These are phyloP conservation scores for Asteroscopus sphinx DNA, from an alignment of 2,888 invertebrate genomes.

Conservation along the genomic window DNA sequence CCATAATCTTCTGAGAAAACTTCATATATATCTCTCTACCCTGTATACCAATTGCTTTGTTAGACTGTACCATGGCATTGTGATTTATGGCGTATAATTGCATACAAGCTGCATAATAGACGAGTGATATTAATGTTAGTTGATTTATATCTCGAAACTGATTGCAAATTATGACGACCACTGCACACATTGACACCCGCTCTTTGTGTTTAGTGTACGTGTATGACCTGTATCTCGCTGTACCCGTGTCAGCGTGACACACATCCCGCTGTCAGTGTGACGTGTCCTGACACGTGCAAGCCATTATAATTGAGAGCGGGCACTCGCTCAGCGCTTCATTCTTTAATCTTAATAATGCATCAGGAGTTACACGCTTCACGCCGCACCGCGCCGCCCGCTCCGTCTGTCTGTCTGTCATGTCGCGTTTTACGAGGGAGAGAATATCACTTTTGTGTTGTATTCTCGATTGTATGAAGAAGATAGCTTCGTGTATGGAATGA, in stretches of 20 bases:
- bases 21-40: too few species aligned
- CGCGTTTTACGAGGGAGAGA: not conserved
- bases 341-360: conserved; percentile 59
- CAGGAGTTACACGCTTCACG: conserved; percentile 6
- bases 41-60: too few species aligned
- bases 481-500: not conserved
- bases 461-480: not conserved
- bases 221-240: too few species aligned
- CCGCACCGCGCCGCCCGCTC: not conserved
- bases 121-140: too few species aligned
- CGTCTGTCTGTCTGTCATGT: not conserved
- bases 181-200: too few species aligned
- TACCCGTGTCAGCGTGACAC: not conserved
- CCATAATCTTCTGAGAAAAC: too few species aligned
- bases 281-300: conserved; percentile 4
- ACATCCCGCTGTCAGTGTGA: conserved; percentile 6
- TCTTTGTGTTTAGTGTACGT: too few species aligned
- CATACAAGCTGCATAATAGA: too few species aligned
- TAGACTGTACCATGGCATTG: too few species aligned
- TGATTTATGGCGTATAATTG: too few species aligned
- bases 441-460: conserved; percentile 1
- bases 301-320: conserved; percentile 36
- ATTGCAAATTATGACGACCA: too few species aligned
- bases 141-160: too few species aligned
- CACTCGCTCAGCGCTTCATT: conserved; percentile 27